Evolutionary conservation across 2,113 vertebrate genomes (phyloP).

Genomic region (Antennarius striatus): DNA sequence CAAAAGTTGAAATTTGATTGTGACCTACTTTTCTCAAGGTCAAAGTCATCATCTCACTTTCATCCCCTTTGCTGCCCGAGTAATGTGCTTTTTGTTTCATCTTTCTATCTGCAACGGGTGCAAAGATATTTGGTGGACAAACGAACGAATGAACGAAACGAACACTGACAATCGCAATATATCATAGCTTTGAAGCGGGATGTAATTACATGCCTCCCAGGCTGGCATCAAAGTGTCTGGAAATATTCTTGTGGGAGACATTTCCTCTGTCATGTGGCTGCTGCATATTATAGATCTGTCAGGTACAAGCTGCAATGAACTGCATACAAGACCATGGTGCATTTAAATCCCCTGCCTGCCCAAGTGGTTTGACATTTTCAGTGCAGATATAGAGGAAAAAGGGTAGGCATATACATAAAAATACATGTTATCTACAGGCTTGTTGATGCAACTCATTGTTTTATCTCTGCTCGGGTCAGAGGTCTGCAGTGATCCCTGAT

Average conservation of each 20-base stretch:
- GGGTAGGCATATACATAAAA: constrained; percentile 22
- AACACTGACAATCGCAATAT: too few species aligned
- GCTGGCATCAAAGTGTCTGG: constrained; percentile 38
- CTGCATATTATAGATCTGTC: constrained; percentile 17
- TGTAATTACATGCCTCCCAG: constrained; percentile 21
- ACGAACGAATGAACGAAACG: too few species aligned
- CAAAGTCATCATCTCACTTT: too few species aligned
- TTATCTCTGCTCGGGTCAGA: constrained; percentile 45
- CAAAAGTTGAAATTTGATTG: too few species aligned
- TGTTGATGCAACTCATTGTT: constrained; percentile 30
- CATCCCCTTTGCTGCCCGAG: too few species aligned
- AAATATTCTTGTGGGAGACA: constrained; percentile 25
- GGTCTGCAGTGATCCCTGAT: constrained; percentile 19
- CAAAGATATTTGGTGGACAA: too few species aligned
- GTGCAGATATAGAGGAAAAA: constrained; percentile 9
- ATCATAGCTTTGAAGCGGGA: too few species aligned
- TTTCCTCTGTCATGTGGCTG: constrained; percentile 10
- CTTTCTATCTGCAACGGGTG: too few species aligned
- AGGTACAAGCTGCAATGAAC: constrained; percentile 11
- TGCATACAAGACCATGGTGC: constrained; percentile 1
- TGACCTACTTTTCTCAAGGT: too few species aligned
- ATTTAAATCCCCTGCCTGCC: constrained; percentile 15
- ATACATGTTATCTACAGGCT: constrained; percentile 27
- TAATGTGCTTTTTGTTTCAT: too few species aligned
- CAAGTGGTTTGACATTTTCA: constrained; percentile 12